These are phyloP conservation scores for Drosophila antonietae DNA, from an alignment of 2,888 invertebrate species.

Conservation along the genomic window DNA sequence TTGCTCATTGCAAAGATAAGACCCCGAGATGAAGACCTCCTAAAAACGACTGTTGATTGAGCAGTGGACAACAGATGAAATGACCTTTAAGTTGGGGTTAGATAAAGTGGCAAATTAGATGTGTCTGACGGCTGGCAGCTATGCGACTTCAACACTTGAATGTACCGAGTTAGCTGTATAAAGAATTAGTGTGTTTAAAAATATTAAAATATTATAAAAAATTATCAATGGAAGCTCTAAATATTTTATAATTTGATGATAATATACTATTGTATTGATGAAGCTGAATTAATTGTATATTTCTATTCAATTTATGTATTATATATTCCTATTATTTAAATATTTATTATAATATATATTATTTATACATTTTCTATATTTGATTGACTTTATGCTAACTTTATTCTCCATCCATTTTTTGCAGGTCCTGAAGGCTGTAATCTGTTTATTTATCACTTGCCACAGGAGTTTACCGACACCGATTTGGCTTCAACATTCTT, in stretches of 20 bases:
- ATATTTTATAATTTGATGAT: too few relatives aligned
- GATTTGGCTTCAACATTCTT: constrained; percentile 98
- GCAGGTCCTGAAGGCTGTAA: constrained; percentile 98
- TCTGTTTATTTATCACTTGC: constrained; percentile 99
- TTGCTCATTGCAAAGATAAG: constrained; percentile 51
- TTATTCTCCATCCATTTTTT: neutral
- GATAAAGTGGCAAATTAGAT: neutral
- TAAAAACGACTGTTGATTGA: constrained; percentile 32
- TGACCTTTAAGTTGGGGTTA: constrained; percentile 1
- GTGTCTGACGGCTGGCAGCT: neutral
- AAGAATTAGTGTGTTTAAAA: too few relatives aligned
- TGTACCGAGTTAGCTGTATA: too few relatives aligned
- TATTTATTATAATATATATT: too few relatives aligned
- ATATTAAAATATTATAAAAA: too few relatives aligned
- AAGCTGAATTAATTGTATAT: too few relatives aligned
- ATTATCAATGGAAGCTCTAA: too few relatives aligned
- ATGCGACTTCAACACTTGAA: too few relatives aligned
- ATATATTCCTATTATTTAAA: too few relatives aligned
- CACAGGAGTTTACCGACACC: constrained; percentile 98
- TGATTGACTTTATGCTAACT: neutral
- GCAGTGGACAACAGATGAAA: constrained; percentile 7
- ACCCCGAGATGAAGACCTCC: constrained; percentile 23
- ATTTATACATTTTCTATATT: neutral
- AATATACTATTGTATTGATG: too few relatives aligned
- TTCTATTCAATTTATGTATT: too few relatives aligned